Base-by-base conservation (phyloP, 2,113 vertebrate genomes). In the Paracanthobrama guichenoti region DNA sequence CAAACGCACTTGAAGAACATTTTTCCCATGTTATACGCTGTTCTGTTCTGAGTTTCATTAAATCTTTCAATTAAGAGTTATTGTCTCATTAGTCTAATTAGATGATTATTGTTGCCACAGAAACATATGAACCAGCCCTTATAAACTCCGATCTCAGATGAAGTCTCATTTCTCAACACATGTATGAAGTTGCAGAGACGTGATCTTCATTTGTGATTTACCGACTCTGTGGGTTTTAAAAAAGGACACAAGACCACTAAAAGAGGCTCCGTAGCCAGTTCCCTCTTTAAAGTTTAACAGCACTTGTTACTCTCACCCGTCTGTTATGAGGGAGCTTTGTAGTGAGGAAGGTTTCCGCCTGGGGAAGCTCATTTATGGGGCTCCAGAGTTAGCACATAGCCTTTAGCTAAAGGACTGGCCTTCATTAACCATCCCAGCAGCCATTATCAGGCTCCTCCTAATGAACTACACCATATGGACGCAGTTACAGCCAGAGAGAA, bases 401-500 rank as follows among this genome's bases (percentile, higher is more conserved):
- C 87, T 85, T 79, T 86, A 88, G 81, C 87, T 66, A 76, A 44
- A 71, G 55, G 67, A 79, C 81, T 88, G 87, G 82, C 78, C 77
- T 84, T 86, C 76, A 86, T 88, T 84, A 88, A 26, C 50, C 24
- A 35, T 50, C 77, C 84, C 67, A 74, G 67, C 77, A 75, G 44
- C 77, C 71, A 59, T 86, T 89, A 88, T 88, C 86, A 73, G 81
- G 85, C 83, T 66, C 79, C 48, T 46, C 44, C 88, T 90, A 90
- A 90, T 85, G 79, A 91, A 88, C 80, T 83, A 50, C 84, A 82
- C 44, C 92, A 94, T 79, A 85, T 93, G 92, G 92, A 92, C 87
- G 73, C 9, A 78, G 88, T 94, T 93, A 92, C 74, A 82, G 80
- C 59, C 2, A 83, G 79, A 88, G 80, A 85, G 77, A 84, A 83